Base-by-base conservation (phyloP, 2,797 vertebrate species). In the Pantherophis alleghaniensis region DNA sequence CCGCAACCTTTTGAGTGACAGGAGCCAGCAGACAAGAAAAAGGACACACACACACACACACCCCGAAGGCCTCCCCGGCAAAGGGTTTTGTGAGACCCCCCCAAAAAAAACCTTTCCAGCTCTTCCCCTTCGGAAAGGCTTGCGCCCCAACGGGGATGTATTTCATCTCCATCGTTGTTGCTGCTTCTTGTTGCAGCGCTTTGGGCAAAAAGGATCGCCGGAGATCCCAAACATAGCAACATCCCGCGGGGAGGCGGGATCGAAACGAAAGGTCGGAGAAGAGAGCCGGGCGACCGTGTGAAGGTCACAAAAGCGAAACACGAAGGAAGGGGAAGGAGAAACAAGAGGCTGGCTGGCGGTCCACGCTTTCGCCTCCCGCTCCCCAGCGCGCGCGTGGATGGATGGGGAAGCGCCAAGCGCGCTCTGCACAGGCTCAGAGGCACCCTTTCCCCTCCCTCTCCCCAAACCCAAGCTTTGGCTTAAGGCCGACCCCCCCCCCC, bases 391-490 rank as follows among this genome's bases (percentile, higher is more conserved):
- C 37, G 20, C 37, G 74, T 0, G 53, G 7, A 57, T 5, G 55
- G 47, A 7, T 51, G 47, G 47, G 28, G 20, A 47, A 7, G 55
- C 9, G 7, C 24, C 22, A 28, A 47, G 18, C 28, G 28, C 61
- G 4, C 86, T 93, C 42, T 79, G 86, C 20, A 20, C 42, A 37
- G 53, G 90, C 56, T 91, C 89, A 87, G 92, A 32, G 61, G 37
- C 20, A 24, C 61, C 59, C 4, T 7, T 51, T 6, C 12, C 63
- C 5, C 47, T 51, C 47, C 47, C 47, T 51, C 47, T 7, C 7
- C 60, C 12, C 10, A 2, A 9, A 22, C 47, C 32, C 3, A 42
- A 42, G 79, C 24, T 69, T 26, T 47, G 1, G 12, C 3, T 28
- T 28, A 32, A 20, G 26, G 24, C 6, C 26, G 12, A 42, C 42